Conservation (phyloP, 2,113 vertebrate species). For the Alligator mississippiensis region DNA sequence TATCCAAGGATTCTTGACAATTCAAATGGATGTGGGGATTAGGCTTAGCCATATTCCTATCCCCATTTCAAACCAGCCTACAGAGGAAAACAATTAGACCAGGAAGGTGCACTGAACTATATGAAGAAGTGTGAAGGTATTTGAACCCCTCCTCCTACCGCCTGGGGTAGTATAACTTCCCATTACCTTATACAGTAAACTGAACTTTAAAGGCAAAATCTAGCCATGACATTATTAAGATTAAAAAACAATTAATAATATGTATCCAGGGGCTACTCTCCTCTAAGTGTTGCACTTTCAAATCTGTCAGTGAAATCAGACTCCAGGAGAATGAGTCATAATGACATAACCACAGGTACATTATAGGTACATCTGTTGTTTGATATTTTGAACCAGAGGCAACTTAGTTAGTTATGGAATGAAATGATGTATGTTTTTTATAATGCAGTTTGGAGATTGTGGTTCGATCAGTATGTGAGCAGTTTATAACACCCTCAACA, state of each 20-base stretch:
- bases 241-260: not conserved
- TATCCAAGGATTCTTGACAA: not conserved
- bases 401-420: not conserved
- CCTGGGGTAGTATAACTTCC: fast-evolving
- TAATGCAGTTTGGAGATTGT: not conserved
- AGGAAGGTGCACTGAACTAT: not conserved
- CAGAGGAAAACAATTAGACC: not conserved
- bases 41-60: not conserved
- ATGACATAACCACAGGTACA: not conserved
- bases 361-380: not conserved
- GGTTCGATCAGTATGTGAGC: not conserved
- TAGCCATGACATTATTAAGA: not conserved
- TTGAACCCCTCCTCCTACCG: not conserved
- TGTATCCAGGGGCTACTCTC: not conserved
- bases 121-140: not conserved
- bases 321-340: not conserved
- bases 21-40: not conserved
- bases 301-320: not conserved
- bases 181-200: not conserved
- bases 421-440: not conserved
- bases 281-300: not conserved
- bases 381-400: not conserved
- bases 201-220: not conserved
- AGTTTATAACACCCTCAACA: not conserved
- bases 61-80: not conserved